Evolutionary conservation across 2,888 invertebrate species (phyloP).

Genomic region (Didymodactylos carnosus): DNA sequence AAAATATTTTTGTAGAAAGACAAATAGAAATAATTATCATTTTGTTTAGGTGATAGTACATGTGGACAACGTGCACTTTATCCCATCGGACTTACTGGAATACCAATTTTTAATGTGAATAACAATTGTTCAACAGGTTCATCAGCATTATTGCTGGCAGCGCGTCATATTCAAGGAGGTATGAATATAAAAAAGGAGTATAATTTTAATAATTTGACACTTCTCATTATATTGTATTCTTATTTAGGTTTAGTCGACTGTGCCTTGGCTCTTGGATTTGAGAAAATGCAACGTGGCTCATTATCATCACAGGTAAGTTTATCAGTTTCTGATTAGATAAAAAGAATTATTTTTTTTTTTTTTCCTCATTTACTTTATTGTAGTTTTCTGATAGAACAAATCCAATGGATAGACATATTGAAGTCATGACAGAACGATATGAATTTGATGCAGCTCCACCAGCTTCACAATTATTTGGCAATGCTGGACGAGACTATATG

Average conservation of each 20-base stretch:
- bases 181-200: constrained; percentile 5
- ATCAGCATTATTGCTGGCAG: constrained; percentile 66
- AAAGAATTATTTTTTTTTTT: background rate
- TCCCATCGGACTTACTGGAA: constrained; percentile 79
- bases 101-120: constrained; percentile 85
- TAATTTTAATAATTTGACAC: background rate
- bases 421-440: constrained; percentile 58
- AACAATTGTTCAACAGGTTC: constrained; percentile 95
- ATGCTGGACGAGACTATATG: constrained; percentile 87
- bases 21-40: background rate
- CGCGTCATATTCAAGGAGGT: constrained; percentile 71
- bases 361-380: constrained; percentile 4
- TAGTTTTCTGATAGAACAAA: constrained; percentile 35
- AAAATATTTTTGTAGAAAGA: background rate
- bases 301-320: constrained; percentile 49
- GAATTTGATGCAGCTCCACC: constrained; percentile 66
- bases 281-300: constrained; percentile 89
- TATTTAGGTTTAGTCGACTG: constrained; percentile 52
- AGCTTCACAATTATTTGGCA: constrained; percentile 83
- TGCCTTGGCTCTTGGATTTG: constrained; percentile 79
- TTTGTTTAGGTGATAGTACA: constrained; percentile 58
- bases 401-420: constrained; percentile 59
- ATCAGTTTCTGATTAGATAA: background rate
- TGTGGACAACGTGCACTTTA: constrained; percentile 83
- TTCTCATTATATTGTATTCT: background rate